Conservation (phyloP, 23 tunicate species). For the Ciona savignyi region DNA sequence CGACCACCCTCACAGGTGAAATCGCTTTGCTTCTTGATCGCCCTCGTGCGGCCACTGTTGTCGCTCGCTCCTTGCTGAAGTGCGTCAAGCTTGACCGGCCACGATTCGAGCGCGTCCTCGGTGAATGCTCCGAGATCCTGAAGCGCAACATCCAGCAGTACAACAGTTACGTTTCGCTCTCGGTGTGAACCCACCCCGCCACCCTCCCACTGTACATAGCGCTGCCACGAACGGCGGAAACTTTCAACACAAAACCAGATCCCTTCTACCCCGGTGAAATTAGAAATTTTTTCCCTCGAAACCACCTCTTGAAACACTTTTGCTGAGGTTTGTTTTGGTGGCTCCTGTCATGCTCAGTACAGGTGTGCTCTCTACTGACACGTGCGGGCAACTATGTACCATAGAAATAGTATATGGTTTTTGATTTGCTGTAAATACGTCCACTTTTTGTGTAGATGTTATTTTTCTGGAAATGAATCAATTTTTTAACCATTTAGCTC, state of each 20-base stretch:
- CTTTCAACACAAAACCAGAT: no score
- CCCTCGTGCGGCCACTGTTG: slow-evolving; percentile 99
- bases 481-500: no score
- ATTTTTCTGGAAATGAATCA: no score
- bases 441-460: not conserved
- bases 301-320: no score
- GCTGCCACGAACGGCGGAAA: no score
- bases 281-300: no score
- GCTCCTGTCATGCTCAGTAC: not conserved
- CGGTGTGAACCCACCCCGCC: slow-evolving; percentile 66
- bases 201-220: no score
- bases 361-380: not conserved
- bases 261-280: no score
- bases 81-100: slow-evolving; percentile 98
- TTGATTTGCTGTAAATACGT: not conserved
- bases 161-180: slow-evolving; percentile 91
- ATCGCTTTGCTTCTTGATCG: slow-evolving; percentile 92
- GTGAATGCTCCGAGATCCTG: slow-evolving; percentile 92
- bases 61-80: slow-evolving; percentile 72
- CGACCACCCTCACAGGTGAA: slow-evolving; percentile 85
- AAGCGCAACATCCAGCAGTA: slow-evolving; percentile 95
- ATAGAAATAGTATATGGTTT: not conserved
- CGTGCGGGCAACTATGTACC: not conserved
- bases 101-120: slow-evolving; percentile 93
- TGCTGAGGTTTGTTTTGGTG: no score